Evolutionary conservation across 2,113 vertebrate genomes (phyloP), one percentile per base, ranked within the genome.

Genomic region (Sphaerodactylus townsendi): DNA sequence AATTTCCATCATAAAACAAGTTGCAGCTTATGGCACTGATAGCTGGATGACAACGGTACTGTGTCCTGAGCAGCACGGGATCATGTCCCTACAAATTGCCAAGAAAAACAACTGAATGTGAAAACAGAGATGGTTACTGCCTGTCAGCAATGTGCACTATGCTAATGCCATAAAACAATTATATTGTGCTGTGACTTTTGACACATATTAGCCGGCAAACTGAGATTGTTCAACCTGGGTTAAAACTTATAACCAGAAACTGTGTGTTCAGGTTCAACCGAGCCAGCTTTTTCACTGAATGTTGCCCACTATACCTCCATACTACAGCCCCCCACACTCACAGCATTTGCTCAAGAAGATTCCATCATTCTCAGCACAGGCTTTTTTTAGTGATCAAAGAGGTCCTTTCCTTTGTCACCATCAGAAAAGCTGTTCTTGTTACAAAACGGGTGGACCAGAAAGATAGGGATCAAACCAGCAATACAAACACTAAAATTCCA

Each of bases 11-110:
- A 0, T 97, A 97, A 87, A 97, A 97, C 3, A 97, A 92, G 46
- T 96, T 92, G 2, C 95, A 96, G 79, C 94, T 91, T 1, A 97
- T 41, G 50, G 95, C 92, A 41, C 96, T 96, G 44, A 97, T 97
- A 28, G 91, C 88, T 41, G 96, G 97, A 77, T 97, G 96, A 71
- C 97, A 97, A 68, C 97, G 94, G 86, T 97, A 97, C 25, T 97
- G 96, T 0, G 94, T 97, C 76, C 94, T 93, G 46, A 97, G 89
- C 0, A 94, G 76, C 64, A 96, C 1, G 7, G 96, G 77, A 6
- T 88, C 41, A 37, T 97, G 94, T 10, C 97, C 97, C 97, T 97
- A 39, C 21, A 46, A 81, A 79, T 56, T 28, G 33, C 66, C 0
- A 69, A 76, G 83, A 21, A 76, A 86, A 79, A 77, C 2, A 64